Conservation (phyloP, 2,797 vertebrate genomes). For the Malacoctenus gilli region DNA sequence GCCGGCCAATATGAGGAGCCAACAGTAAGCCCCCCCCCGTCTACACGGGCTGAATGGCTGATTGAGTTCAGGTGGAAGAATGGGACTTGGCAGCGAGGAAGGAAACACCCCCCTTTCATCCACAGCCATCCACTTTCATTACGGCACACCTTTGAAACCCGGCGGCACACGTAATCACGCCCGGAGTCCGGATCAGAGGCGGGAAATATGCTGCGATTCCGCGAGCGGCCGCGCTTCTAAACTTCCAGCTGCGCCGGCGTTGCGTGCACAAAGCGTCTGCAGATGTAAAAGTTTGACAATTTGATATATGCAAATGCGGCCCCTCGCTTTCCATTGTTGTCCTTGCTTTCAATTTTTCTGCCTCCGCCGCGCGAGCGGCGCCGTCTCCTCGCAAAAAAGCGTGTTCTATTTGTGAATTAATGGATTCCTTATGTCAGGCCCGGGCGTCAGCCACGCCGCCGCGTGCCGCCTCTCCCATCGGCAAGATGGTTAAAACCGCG, state of each 20-base stretch:
- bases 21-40: conserved; percentile 67
- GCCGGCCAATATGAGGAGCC: conserved; percentile 73
- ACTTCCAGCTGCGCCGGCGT: conserved; percentile 36
- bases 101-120: conserved; percentile 71
- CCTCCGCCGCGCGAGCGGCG: conserved; percentile 29
- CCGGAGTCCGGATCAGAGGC: conserved; percentile 61
- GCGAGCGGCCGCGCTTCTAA: conserved; percentile 45
- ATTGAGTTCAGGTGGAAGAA: conserved; percentile 68
- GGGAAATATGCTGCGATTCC: conserved; percentile 47
- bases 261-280: conserved; percentile 26
- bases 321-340: conserved; percentile 47
- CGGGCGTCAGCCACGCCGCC: conserved; percentile 32
- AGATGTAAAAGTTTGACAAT: conserved; percentile 66
- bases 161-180: conserved; percentile 58
- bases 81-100: conserved; percentile 59
- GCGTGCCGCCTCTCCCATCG: conserved; percentile 39
- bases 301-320: conserved; percentile 68
- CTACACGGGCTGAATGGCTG: conserved; percentile 68
- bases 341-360: conserved; percentile 48
- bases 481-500: conserved; percentile 54
- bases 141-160: conserved; percentile 72
- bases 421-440: conserved; percentile 52
- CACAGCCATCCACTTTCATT: conserved; percentile 67
- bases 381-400: conserved; percentile 38
- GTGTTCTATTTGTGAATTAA: conserved; percentile 58